Percentiles rank a stretch among this genome's conserved stretches.
These are phyloP conservation scores for Athene noctua DNA, from an alignment of 2,113 vertebrate genomes.

Conservation along the genomic window DNA sequence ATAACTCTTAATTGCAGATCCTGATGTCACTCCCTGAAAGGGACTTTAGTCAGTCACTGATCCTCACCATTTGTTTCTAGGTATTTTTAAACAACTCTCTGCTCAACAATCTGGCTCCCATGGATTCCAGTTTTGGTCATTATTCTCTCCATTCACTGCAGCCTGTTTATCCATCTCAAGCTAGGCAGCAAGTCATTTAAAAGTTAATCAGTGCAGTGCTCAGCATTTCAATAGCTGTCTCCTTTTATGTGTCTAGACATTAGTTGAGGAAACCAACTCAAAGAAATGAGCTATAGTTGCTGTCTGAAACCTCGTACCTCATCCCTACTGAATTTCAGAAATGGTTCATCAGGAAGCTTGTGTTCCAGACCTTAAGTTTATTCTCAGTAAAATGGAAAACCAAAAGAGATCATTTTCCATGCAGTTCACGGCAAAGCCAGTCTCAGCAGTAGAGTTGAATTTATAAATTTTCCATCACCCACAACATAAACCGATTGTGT, in stretches of 20 bases:
- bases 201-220: conserved; percentile 61
- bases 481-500: neutral
- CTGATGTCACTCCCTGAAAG: conserved; percentile 12
- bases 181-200: conserved; percentile 63
- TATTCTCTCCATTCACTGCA: conserved; percentile 43
- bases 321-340: conserved; percentile 27
- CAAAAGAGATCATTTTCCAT: neutral
- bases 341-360: neutral
- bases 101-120: conserved; percentile 24
- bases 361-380: conserved; percentile 10
- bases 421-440: neutral
- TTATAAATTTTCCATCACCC: neutral
- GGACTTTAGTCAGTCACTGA: conserved; percentile 41
- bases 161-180: conserved; percentile 44
- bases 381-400: conserved; percentile 12
- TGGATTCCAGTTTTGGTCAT: conserved; percentile 27
- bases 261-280: conserved; percentile 3
- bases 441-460: neutral
- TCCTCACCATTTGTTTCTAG: conserved; percentile 49
- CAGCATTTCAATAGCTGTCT: conserved; percentile 63
- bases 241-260: conserved; percentile 50
- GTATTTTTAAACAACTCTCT: conserved; percentile 48
- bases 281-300: conserved; percentile 17
- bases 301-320: conserved; percentile 21
- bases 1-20: neutral